These are phyloP conservation scores for Amiota minor DNA, from an alignment of 2,888 invertebrate species.

Conservation along the genomic window DNA sequence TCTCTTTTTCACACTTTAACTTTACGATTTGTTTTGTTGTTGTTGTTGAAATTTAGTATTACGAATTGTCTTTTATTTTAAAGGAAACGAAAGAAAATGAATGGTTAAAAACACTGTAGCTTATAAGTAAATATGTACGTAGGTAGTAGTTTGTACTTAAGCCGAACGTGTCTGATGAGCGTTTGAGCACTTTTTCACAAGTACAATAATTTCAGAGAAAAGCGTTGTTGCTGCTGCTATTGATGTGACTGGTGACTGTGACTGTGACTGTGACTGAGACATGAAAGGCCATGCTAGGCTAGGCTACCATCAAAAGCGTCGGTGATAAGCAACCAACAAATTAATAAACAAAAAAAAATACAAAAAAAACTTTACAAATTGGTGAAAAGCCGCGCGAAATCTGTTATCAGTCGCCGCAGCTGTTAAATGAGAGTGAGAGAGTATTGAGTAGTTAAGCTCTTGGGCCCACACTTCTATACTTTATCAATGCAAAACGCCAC, in stretches of 20 bases:
- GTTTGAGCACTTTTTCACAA: not conserved
- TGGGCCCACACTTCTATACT: no score
- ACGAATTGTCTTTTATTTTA: not conserved
- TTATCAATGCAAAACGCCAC: no score
- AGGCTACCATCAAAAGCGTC: not conserved
- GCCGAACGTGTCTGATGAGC: slow-evolving; percentile 14
- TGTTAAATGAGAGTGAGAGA: no score
- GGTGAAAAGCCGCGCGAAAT: no score
- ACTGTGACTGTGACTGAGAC: not conserved
- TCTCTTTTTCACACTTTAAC: not conserved
- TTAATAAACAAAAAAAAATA: no score
- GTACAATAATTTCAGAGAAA: not conserved
- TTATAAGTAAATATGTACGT: not conserved
- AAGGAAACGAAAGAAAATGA: not conserved
- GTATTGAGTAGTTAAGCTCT: no score
- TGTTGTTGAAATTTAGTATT: not conserved
- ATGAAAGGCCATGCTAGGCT: not conserved
- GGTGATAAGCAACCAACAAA: not conserved
- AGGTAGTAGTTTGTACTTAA: not conserved
- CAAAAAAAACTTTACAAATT: no score
- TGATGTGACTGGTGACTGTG: not conserved
- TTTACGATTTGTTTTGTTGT: not conserved
- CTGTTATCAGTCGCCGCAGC: no score
- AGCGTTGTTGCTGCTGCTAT: not conserved
- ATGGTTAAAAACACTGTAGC: not conserved